phyloP scores from a whole-genome alignment of 2,113 vertebrate species.

The Callopanchax toddi region DNA sequence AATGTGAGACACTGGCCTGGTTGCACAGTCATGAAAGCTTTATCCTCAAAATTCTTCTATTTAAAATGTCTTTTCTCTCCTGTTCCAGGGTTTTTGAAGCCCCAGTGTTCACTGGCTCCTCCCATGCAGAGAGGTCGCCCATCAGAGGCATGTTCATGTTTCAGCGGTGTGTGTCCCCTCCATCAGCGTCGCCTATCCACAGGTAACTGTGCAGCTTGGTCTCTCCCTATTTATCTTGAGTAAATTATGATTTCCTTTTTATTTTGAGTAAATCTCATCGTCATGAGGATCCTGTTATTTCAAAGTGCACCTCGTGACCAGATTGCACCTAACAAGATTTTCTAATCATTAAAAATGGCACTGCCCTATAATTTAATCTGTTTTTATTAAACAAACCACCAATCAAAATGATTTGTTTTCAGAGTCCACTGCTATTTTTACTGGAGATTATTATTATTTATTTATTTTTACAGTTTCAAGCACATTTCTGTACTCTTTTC shows the following conservation, averaged over 20 bases:
- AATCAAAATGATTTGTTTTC: not conserved
- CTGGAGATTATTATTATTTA: not conserved
- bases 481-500: not conserved
- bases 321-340: slow-evolving; percentile 2
- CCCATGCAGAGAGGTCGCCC: slow-evolving; percentile 79
- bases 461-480: too few species aligned
- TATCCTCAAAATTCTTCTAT: not conserved
- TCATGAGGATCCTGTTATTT: slow-evolving; percentile 9
- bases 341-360: slow-evolving; percentile 8
- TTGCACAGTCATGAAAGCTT: slow-evolving; percentile 2
- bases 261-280: not conserved
- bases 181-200: slow-evolving; percentile 81
- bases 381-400: slow-evolving; percentile 5
- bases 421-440: too few species aligned
- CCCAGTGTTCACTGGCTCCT: slow-evolving; percentile 83
- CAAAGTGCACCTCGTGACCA: slow-evolving; percentile 1
- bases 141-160: slow-evolving; percentile 80
- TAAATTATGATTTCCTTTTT: slow-evolving; percentile 1
- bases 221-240: not conserved
- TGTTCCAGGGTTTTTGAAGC: slow-evolving; percentile 82
- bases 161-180: slow-evolving; percentile 81
- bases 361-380: not conserved
- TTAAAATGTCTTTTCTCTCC: slow-evolving; percentile 1
- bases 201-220: slow-evolving; percentile 58
- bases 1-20: not conserved